Percentiles rank a stretch among this genome's conserved stretches.
phyloP scores from a whole-genome alignment of 2,888 invertebrate species.

The Diarsia rubi region DNA sequence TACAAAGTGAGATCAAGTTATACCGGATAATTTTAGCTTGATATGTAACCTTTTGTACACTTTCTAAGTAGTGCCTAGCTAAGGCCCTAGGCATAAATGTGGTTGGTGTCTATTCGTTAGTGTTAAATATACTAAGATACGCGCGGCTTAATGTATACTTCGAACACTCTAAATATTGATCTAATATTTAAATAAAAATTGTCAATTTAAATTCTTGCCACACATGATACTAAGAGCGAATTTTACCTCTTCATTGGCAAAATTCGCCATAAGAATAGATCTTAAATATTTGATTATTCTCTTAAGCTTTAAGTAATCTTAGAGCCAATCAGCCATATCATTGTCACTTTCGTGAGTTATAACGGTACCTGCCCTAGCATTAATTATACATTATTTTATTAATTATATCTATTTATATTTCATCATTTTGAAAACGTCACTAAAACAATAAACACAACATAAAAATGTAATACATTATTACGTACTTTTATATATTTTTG shows the following conservation, averaged over 20 bases:
- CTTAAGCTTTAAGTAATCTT: slow-evolving; percentile 24
- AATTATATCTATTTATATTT: slow-evolving; percentile 3
- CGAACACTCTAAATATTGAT: slow-evolving; percentile 20
- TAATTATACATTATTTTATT: slow-evolving; percentile 48
- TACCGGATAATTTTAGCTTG: no score
- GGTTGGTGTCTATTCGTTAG: not conserved
- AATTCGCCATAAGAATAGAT: slow-evolving; percentile 4
- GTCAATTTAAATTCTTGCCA: slow-evolving; percentile 8
- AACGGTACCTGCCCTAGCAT: slow-evolving; percentile 66
- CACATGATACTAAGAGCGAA: not conserved
- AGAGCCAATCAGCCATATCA: slow-evolving; percentile 66
- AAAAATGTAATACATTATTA: not conserved
- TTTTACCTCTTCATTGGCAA: not conserved
- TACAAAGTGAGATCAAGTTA: no score
- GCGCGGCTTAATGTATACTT: slow-evolving; percentile 24
- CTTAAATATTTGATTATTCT: not conserved
- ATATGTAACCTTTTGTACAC: not conserved
- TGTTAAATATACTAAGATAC: not conserved
- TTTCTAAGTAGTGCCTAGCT: not conserved
- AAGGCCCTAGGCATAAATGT: slow-evolving; percentile 15
- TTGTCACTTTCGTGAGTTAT: slow-evolving; percentile 46
- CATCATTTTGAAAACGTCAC: slow-evolving; percentile 23
- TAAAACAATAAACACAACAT: slow-evolving; percentile 25
- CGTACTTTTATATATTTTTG: not conserved
- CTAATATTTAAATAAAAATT: not conserved